These are phyloP conservation scores for Adelosebastes latens DNA, from an alignment of 2,797 vertebrate species.

Conservation along the genomic window DNA sequence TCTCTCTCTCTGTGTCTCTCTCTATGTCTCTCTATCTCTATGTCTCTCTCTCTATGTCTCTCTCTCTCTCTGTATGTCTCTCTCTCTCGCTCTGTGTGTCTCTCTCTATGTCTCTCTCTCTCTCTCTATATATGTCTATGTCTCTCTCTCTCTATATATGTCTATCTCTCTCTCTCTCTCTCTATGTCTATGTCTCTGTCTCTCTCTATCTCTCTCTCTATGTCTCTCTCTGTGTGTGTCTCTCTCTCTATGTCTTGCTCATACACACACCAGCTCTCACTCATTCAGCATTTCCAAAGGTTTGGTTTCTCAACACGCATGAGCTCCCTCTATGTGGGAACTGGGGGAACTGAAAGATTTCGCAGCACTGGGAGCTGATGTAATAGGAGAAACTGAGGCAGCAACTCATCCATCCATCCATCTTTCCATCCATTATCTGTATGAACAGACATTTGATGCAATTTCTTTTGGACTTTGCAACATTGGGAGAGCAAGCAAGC, in stretches of 20 bases:
- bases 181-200: background rate
- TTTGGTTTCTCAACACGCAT: conserved; percentile 47
- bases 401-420: background rate
- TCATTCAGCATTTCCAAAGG: conserved; percentile 72
- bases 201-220: conserved; percentile 11
- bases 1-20: no score
- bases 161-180: conserved; percentile 12
- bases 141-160: conserved; percentile 1
- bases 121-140: background rate
- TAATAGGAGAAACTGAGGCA: conserved; percentile 12
- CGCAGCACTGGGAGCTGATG: conserved; percentile 32
- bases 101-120: background rate
- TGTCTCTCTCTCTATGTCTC: no score
- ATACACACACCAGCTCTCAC: conserved; percentile 38
- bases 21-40: no score
- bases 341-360: conserved; percentile 48
- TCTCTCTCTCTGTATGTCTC: no score
- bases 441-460: background rate
- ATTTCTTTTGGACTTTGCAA: background rate
- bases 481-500: background rate
- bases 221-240: conserved; percentile 5
- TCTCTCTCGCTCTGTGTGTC: no score
- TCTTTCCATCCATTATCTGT: background rate
- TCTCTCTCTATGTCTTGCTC: background rate
- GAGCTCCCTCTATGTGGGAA: conserved; percentile 73